Evolutionary conservation across 2,113 vertebrate genomes (phyloP).

Genomic region (Mesoclemmys tuberculata): DNA sequence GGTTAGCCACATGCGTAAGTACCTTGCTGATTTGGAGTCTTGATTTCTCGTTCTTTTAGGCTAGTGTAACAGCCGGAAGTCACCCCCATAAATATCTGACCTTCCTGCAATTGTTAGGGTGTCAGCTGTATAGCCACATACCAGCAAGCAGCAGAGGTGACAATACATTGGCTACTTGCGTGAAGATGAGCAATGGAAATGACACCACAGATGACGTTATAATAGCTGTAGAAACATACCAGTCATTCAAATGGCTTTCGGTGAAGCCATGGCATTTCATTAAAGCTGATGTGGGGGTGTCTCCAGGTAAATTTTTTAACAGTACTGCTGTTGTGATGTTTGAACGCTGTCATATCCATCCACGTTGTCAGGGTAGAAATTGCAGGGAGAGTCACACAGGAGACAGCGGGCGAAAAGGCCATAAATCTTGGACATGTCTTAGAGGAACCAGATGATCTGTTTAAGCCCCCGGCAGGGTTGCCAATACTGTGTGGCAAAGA

Average conservation of each 20-base stretch:
- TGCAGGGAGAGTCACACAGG: background rate
- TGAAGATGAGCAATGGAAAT: background rate
- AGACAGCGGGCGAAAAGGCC: background rate
- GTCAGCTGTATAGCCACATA: background rate
- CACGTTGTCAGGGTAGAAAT: background rate
- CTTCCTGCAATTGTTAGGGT: background rate
- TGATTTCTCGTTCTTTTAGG: background rate
- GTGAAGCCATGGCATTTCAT: background rate
- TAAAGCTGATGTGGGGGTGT: background rate
- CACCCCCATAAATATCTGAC: rapidly evolving
- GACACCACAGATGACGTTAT: background rate
- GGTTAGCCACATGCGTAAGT: background rate
- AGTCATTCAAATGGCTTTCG: rapidly evolving
- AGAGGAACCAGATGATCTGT: background rate
- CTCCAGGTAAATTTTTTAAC: background rate
- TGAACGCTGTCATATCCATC: background rate
- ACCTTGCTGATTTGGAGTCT: rapidly evolving
- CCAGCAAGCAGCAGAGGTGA: rapidly evolving
- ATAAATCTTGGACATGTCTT: background rate
- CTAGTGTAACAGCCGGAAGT: background rate
- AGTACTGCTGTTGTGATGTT: background rate
- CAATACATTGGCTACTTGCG: rapidly evolving
- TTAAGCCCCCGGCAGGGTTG: background rate
- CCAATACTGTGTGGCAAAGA: background rate
- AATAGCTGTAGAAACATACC: background rate